Base-by-base conservation (phyloP, 2,888 invertebrate species). In the Dynastes maya region DNA sequence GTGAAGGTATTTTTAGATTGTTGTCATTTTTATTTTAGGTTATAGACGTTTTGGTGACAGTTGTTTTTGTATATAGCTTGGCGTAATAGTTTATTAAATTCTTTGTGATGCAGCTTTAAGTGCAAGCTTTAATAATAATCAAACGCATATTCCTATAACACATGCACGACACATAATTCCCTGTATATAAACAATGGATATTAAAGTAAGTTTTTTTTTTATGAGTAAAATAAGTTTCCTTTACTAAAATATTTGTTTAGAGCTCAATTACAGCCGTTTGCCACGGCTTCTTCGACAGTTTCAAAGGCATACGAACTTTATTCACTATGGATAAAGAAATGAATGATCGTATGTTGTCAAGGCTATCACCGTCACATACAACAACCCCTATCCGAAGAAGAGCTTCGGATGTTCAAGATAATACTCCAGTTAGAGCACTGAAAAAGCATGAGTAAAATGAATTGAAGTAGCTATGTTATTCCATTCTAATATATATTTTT, bases 261-360 rank as follows among this genome's bases (percentile, higher is more conserved):
- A 92, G 91, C 86, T 91, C 94, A 87, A 88, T 91, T 79, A 89
- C 91, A 85, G 93, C 94, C 78, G 89, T 94, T 83, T 90, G 92
- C 83, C 92, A 92, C 87, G 96, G 96, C 5, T 90, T 95, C 80
- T 91, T 93, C 86, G 96, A 96, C 88, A 96, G 96, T 88, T 91
- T 96, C 82, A 92, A 92, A 85, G 96, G 96, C 81, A 93, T 94
- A 84, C 90, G 93, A 22, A 92, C 94, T 77, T 91, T 96, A 82
- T 92, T 95, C 86, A 94, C 94, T 87, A 91, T 96, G 88, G 96
- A 96, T 88, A 94, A 93, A 86, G 94, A 94, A 89, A 94, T 95
- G 79, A 94, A 94, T 85, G 92, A 94, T 84, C 90, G 91, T 79
- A 90, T 91, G 22, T 84, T 91, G 65, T 88, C 91, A 84, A 91